A percentile compares a stretch with the other conserved stretches of the same genome.
phyloP scores from a whole-genome alignment of 1,140 invertebrate genomes.

The Apis florea region DNA sequence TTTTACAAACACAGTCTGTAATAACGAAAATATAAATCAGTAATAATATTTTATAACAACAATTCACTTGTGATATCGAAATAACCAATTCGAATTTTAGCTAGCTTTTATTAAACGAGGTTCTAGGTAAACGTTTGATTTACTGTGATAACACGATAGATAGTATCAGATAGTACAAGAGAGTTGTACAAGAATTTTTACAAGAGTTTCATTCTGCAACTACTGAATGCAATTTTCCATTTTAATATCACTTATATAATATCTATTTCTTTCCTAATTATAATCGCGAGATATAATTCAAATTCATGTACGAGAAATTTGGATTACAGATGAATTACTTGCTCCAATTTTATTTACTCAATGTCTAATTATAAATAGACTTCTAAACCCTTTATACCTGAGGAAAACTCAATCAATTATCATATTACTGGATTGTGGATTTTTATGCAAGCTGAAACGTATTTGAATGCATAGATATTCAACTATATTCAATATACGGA shows the following conservation, averaged over 20 bases:
- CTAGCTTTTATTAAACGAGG: slow-evolving; percentile 7
- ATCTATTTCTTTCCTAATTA: too few species aligned
- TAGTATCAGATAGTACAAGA: neutral
- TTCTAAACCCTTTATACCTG: too few species aligned
- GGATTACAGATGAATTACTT: too few species aligned
- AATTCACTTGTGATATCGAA: slow-evolving; percentile 32
- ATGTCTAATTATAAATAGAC: too few species aligned
- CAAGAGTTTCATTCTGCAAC: neutral
- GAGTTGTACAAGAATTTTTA: slow-evolving; percentile 2
- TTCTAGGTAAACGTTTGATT: slow-evolving; percentile 17
- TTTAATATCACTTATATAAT: neutral
- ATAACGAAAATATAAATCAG: slow-evolving; percentile 11
- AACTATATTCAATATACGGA: too few species aligned
- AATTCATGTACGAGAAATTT: too few species aligned
- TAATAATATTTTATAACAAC: slow-evolving; percentile 37
- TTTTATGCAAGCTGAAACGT: too few species aligned
- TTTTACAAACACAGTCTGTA: slow-evolving; percentile 7
- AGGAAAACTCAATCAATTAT: too few species aligned
- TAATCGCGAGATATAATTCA: too few species aligned
- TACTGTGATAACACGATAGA: slow-evolving; percentile 34
- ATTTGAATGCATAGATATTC: too few species aligned
- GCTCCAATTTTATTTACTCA: too few species aligned
- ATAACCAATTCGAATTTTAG: slow-evolving; percentile 8
- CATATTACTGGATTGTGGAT: too few species aligned
- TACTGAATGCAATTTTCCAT: neutral